Base-by-base conservation (phyloP, 2,113 vertebrate genomes). In the Misgurnus anguillicaudatus region DNA sequence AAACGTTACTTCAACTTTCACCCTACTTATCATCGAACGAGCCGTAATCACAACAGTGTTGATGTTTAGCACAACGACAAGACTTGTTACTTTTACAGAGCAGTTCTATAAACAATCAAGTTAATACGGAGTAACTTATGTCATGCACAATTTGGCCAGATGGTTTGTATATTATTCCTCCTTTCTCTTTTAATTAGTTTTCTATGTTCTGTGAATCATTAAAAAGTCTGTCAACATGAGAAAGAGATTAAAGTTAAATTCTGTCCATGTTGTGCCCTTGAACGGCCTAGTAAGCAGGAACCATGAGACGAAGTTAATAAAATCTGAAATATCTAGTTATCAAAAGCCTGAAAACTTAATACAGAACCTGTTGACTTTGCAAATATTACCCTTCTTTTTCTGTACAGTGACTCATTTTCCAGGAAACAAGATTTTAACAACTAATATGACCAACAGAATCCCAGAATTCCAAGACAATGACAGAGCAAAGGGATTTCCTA, bases 321-420 rank as follows among this genome's bases (percentile, higher is more conserved):
- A 45, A 51, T 47, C 42, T 67, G 55, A 75, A 21, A 41, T 16
- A 63, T 21, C 65, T 45, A 51, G 71, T 81, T 66, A 78, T 78
- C 65, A 75, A 58, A 42, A 11, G 45, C 13, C 51, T 73, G 64
- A n/a, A 75, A 47, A 62, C 70, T 55, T 38, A 70, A 70, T 69
- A 71, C 24, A 24, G n/a, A 58, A 42, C 31, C 42, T 1, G 51
- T 80, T 17, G 21, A n/a, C 31, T 38, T 39, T 48, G 62, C 79
- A 69, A 77, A 73, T 38, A 84, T 68, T 39, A 78, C 38, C 73
- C 38, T 77, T 69, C 79, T 41, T 39, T 9, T 36, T 53, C 61
- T n/a, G 66, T 36, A 38, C 77, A 36, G 55, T 13, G 53, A 80
- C 41, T 76, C 67, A 72, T 61, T 83, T 77, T 72, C 78, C 73